Evolutionary conservation across 1,140 invertebrate species (phyloP).

Genomic region (Acyrthosiphon pisum): DNA sequence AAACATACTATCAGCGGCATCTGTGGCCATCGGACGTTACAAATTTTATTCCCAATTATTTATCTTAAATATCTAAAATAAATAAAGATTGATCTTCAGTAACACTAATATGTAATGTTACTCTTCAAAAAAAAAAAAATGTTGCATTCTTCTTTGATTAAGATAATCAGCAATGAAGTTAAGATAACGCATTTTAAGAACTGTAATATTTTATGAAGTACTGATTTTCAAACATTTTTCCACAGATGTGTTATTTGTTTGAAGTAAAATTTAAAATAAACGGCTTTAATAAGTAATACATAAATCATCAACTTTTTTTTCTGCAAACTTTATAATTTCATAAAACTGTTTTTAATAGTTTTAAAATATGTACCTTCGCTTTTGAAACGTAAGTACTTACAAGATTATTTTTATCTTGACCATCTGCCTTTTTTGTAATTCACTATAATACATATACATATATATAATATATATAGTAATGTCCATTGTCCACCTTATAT

Average conservation of each 20-base stretch:
- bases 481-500: background rate
- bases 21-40: too few relatives aligned
- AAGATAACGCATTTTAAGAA: background rate
- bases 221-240: background rate
- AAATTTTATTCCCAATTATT: background rate
- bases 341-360: background rate
- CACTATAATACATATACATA: background rate
- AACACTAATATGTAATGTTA: background rate
- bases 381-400: background rate
- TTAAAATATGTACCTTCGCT: background rate
- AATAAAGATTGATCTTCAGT: background rate
- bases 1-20: too few relatives aligned
- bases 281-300: background rate
- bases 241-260: background rate
- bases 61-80: background rate
- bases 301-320: background rate
- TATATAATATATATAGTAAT: background rate
- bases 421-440: background rate
- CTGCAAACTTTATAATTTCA: background rate
- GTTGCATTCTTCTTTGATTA: background rate
- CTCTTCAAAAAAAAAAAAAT: background rate
- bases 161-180: background rate
- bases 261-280: background rate
- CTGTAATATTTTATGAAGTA: background rate
- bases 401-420: background rate